Conservation (phyloP, 2,888 invertebrate genomes). For the Agrilus cyanescens region DNA sequence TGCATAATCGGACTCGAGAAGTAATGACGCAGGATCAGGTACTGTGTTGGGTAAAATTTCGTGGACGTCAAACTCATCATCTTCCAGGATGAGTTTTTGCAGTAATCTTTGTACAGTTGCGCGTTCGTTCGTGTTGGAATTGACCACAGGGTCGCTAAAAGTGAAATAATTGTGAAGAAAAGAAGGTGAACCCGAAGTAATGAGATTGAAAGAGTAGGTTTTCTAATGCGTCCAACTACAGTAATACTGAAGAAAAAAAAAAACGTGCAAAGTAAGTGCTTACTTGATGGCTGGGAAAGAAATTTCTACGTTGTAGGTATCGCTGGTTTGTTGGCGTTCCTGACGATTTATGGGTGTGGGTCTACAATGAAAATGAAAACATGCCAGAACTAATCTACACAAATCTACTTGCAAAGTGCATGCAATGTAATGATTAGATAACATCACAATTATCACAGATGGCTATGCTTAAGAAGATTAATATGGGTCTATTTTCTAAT, state of each 20-base stretch:
- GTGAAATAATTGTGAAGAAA: conserved; percentile 3
- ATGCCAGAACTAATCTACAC: conserved; percentile 23
- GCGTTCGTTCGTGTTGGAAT: conserved; percentile 77
- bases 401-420: no score
- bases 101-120: conserved; percentile 72
- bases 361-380: conserved; percentile 51
- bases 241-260: conserved; percentile 3
- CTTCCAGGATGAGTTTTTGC: conserved; percentile 83
- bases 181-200: conserved; percentile 5
- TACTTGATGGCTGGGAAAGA: conserved; percentile 88
- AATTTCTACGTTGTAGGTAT: conserved; percentile 85
- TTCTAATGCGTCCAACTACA: conserved; percentile 5
- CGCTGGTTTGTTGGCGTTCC: conserved; percentile 77
- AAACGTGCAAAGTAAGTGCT: conserved; percentile 32
- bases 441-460: no score
- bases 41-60: conserved; percentile 89
- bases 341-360: conserved; percentile 46
- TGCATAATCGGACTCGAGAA: conserved; percentile 81
- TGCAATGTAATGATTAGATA: no score
- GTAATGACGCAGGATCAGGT: conserved; percentile 81
- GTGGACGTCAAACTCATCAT: conserved; percentile 87
- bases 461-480: no score
- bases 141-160: conserved; percentile 75
- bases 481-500: no score
- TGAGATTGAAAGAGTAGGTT: conserved; percentile 4